Evolutionary conservation across 2,797 vertebrate species (phyloP), one percentile per base, ranked within the genome.

Genomic region (Cheirogaleus major): DNA sequence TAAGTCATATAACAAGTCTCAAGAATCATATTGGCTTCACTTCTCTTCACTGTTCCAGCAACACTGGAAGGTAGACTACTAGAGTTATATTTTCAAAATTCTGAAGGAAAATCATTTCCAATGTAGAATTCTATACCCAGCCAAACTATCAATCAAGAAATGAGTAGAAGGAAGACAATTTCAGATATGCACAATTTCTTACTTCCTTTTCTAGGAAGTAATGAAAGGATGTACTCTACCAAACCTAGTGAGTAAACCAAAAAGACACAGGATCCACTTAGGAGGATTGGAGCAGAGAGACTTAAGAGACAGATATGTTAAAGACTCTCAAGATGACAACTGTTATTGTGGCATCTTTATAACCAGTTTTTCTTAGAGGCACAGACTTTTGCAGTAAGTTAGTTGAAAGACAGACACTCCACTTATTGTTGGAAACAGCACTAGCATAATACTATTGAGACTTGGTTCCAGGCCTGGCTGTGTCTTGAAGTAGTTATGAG

Each of bases 91-190:
- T 22, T 69, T 89, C 69, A 80, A 72, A 86, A 95, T 65, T 88
- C 43, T 94, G 65, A 95, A 90, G 81, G 48, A 63, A 80, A 96
- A 61, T 59, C 73, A 30, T 81, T 95, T 95, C 67, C 23, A 93
- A 45, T 67, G 41, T 78, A 88, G 65, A 96, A 94, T 93, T 96
- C 55, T 83, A 79, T 89, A 63, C 23, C 55, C 4, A 78, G n/a
- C 3, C 30, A 93, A 95, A 89, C 20, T 89, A 50, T 76, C 38
- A 92, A 35, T 89, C 57, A 83, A 91, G 41, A 78, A 38, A 81
- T 63, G 76, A 92, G 14, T 63, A 79, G 55, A 88, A 81, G 18
- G n/a, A 89, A 93, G 75, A 93, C 20, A 76, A 70, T 50, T 95
- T 80, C 61, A 90, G 41, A 92, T 92, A 55, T 32, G 30, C 20